Evolutionary conservation across 2,797 vertebrate species (phyloP).

Genomic region (Amblyopsis hoosieri): DNA sequence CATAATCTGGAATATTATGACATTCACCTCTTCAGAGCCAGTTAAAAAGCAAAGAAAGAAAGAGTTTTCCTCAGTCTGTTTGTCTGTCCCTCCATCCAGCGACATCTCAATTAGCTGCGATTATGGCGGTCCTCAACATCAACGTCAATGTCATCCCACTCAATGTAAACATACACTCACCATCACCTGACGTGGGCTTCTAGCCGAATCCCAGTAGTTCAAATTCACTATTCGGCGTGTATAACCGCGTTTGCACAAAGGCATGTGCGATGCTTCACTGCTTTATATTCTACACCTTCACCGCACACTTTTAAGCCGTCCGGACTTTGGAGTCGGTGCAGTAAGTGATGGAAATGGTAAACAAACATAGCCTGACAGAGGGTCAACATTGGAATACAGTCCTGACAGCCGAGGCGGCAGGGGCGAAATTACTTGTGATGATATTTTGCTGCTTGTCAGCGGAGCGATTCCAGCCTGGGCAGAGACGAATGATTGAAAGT

Average conservation of each 20-base stretch:
- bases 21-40: conserved; percentile 27
- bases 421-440: conserved; percentile 61
- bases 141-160: conserved; percentile 33
- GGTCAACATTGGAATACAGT: conserved; percentile 54
- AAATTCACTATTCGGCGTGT: no score
- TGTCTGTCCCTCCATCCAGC: conserved; percentile 41
- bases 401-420: conserved; percentile 52
- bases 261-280: no score
- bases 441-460: conserved; percentile 66
- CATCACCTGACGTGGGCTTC: background rate
- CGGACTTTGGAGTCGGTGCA: conserved; percentile 1
- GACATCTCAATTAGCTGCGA: conserved; percentile 53
- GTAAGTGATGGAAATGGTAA: conserved; percentile 63
- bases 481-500: conserved; percentile 54
- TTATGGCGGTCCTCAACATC: conserved; percentile 40
- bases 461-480: conserved; percentile 58
- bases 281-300: conserved; percentile 4
- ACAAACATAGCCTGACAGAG: conserved; percentile 69
- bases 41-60: conserved; percentile 26
- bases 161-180: conserved; percentile 36
- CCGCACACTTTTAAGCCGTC: conserved; percentile 13
- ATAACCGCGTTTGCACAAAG: background rate
- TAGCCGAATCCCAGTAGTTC: no score
- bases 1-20: background rate
- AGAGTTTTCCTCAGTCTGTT: conserved; percentile 27